These are phyloP conservation scores for Agriopis marginaria DNA, from an alignment of 2,888 invertebrate genomes.

Conservation along the genomic window DNA sequence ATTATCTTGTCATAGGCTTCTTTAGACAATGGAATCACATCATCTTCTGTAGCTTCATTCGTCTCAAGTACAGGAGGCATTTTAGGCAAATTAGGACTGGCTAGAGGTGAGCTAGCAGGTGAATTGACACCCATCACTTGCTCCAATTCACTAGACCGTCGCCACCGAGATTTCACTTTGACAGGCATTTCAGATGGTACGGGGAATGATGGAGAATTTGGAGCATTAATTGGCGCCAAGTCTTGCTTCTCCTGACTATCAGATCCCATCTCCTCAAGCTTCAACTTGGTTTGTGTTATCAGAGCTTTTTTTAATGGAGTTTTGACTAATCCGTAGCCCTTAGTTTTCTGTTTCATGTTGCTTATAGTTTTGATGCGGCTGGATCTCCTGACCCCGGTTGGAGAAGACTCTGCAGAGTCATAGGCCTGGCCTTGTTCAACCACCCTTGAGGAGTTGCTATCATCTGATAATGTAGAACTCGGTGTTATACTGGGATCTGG, in stretches of 20 bases:
- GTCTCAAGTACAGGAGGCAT: constrained; percentile 62
- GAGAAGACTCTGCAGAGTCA: constrained; percentile 81
- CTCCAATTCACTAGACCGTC: constrained; percentile 91
- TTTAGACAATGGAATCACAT: constrained; percentile 62
- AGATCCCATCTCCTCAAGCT: constrained; percentile 86
- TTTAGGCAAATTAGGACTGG: constrained; percentile 72
- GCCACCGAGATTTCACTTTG: constrained; percentile 93
- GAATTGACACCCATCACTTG: constrained; percentile 81
- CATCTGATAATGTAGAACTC: constrained; percentile 79
- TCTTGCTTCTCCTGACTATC: constrained; percentile 81
- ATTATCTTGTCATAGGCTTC: constrained; percentile 82
- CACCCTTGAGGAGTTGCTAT: constrained; percentile 77
- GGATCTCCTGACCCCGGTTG: constrained; percentile 89
- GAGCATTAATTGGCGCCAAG: constrained; percentile 53
- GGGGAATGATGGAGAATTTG: constrained; percentile 76
- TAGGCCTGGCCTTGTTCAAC: constrained; percentile 70
- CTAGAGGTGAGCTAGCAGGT: constrained; percentile 73
- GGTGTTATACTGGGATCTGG: constrained; percentile 81
- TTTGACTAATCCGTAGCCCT: constrained; percentile 89
- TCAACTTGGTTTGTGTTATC: constrained; percentile 82
- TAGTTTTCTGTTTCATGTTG: constrained; percentile 88
- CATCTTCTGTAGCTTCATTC: constrained; percentile 61
- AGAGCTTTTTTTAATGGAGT: constrained; percentile 80
- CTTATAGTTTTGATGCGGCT: constrained; percentile 92
- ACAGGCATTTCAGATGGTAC: constrained; percentile 88